Conservation (phyloP, 1,140 invertebrate species). For the Anastrepha obliqua region DNA sequence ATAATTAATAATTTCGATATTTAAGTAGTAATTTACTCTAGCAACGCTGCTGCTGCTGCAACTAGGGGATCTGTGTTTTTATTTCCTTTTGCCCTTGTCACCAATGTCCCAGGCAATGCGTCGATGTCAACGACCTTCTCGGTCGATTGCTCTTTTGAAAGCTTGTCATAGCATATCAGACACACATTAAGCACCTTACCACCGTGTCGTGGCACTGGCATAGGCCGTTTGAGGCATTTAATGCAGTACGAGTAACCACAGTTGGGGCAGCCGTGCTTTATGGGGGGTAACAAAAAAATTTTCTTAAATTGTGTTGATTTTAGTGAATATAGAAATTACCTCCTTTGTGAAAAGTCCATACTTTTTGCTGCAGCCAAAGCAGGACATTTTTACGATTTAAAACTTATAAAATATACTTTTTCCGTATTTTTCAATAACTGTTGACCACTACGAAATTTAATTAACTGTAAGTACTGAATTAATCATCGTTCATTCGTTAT, state of each 20-base stretch:
- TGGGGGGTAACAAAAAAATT: neutral
- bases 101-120: conserved; percentile 65
- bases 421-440: neutral
- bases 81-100: conserved; percentile 59
- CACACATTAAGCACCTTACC: conserved; percentile 68
- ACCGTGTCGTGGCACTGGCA: conserved; percentile 72
- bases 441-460: neutral
- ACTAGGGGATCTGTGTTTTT: conserved; percentile 63
- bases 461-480: neutral
- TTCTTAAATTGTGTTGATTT: neutral
- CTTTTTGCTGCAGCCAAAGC: conserved; percentile 75
- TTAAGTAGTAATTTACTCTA: conserved; percentile 60
- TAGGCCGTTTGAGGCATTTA: conserved; percentile 78
- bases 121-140: conserved; percentile 68
- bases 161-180: conserved; percentile 68
- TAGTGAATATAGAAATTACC: conserved; percentile 63
- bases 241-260: conserved; percentile 81
- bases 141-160: conserved; percentile 65
- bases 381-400: conserved; percentile 72
- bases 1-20: neutral
- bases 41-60: conserved; percentile 62
- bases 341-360: conserved; percentile 77
- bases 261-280: conserved; percentile 78
- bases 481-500: neutral
- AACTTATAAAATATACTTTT: neutral